Conservation (phyloP, 1,140 invertebrate genomes). For the Agraylea sexmaculata region DNA sequence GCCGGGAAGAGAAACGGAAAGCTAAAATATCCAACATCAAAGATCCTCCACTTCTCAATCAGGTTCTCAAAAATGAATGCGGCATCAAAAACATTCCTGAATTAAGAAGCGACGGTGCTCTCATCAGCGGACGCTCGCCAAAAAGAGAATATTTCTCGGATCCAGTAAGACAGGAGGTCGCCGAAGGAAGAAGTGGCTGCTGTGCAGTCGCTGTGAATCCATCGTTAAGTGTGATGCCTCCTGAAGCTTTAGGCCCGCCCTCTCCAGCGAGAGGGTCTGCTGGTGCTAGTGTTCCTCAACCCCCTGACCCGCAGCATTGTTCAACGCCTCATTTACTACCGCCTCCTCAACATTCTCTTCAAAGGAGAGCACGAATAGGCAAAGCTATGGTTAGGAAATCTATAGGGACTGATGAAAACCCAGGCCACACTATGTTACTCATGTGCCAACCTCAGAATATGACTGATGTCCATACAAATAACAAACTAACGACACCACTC, state of each 20-base stretch:
- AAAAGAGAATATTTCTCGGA: conserved; percentile 24
- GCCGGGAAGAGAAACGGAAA: conserved; percentile 12
- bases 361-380: conserved; percentile 49
- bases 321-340: conserved; percentile 27
- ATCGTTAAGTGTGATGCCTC: conserved; percentile 29
- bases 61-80: conserved; percentile 14
- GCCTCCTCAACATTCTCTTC: conserved; percentile 20
- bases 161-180: conserved; percentile 4
- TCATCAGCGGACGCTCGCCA: conserved; percentile 32
- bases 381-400: conserved; percentile 53
- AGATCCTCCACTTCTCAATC: conserved; percentile 14
- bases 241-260: conserved; percentile 53
- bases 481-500: conserved; percentile 13
- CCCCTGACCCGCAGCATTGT: conserved; percentile 29
- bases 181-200: conserved; percentile 41
- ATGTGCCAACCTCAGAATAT: conserved; percentile 27
- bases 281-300: conserved; percentile 44
- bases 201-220: conserved; percentile 30
- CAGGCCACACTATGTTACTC: conserved; percentile 27
- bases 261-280: conserved; percentile 53
- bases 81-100: conserved; percentile 23
- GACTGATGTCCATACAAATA: conserved; percentile 4
- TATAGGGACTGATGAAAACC: conserved; percentile 35
- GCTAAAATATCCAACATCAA: conserved; percentile 8
- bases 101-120: conserved; percentile 33